phyloP scores from a whole-genome alignment of 2,113 vertebrate genomes.

The Cebidichthys violaceus region DNA sequence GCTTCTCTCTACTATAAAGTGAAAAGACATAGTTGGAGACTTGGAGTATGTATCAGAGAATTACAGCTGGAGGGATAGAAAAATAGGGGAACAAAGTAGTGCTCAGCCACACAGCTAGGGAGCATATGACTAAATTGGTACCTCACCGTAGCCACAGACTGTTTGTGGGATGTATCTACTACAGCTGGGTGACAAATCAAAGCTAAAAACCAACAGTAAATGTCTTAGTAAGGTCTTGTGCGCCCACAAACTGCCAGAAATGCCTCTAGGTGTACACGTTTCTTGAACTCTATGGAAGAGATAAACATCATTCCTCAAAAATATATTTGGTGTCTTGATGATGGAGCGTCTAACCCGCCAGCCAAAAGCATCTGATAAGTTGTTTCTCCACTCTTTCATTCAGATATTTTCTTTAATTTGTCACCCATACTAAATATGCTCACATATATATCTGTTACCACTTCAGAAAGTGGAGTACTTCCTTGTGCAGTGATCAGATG shows the following conservation, averaged over 20 bases:
- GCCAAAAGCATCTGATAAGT: neutral
- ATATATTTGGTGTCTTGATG: neutral
- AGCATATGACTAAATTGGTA: neutral
- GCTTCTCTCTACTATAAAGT: neutral
- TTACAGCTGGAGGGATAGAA: constrained; percentile 16
- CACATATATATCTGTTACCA: neutral
- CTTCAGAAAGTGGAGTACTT: neutral
- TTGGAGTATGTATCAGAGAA: neutral
- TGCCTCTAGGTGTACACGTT: neutral
- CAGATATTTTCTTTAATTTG: neutral
- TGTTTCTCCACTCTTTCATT: neutral
- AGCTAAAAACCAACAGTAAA: neutral
- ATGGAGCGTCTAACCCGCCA: neutral
- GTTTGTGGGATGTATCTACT: neutral
- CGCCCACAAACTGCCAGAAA: neutral
- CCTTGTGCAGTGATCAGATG: neutral
- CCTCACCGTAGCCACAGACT: neutral
- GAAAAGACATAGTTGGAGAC: constrained; percentile 13
- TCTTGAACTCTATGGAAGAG: neutral
- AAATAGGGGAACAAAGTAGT: neutral
- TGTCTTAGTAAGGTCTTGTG: neutral
- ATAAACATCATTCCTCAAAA: neutral
- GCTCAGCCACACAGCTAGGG: neutral
- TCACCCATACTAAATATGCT: neutral
- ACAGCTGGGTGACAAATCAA: neutral